Evolutionary conservation across 2,797 vertebrate genomes (phyloP), one percentile per base, ranked within the genome.

Genomic region (Toxotes lorentzi): DNA sequence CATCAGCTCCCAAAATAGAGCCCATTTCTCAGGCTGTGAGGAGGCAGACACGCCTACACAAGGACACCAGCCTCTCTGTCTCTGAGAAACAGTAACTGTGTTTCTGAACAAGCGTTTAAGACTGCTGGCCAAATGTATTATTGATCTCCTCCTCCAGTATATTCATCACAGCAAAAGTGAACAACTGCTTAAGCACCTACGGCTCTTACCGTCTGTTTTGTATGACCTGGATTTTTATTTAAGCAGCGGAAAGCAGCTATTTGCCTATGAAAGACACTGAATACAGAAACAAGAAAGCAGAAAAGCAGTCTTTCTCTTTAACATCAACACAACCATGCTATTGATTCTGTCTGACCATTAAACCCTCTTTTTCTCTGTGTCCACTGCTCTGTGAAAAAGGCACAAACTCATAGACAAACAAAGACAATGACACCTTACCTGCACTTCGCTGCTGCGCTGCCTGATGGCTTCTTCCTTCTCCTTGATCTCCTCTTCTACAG

Each of bases 401-500:
- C 10, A 21, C 35, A 70, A 63, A 75, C 10, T 70, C 34, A 23
- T 50, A 70, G 35, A 68, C 43, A 50, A n/a, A 63, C 43, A 51
- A 23, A 72, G 38, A 65, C n/a, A 17, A 11, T 0, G 2, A 50
- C n/a, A 60, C 34, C 88, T 88, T 95, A 99, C 98, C 97, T 98
- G 98, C 43, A 99, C 96, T 92, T 99, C 98, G 7, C 70, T 95
- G 77, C 92, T 98, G 87, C 96, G 97, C 89, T 96, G 95, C 85
- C 96, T 95, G 93, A 99, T 96, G 83, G 95, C 93, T 82, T 98
- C 98, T 93, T 99, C 98, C 77, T 97, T 98, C 89, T 98, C 98
- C 86, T 96, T 97, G 90, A 99, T 97, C 83, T 99, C 98, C 88
- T 98, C 97, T 82, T 98, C 98, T 92, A 98, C 97, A 69, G 95